Percentiles rank a stretch among this genome's conserved stretches.
Evolutionary conservation across 2,888 invertebrate species (phyloP).

Genomic region (Gari tellinella): DNA sequence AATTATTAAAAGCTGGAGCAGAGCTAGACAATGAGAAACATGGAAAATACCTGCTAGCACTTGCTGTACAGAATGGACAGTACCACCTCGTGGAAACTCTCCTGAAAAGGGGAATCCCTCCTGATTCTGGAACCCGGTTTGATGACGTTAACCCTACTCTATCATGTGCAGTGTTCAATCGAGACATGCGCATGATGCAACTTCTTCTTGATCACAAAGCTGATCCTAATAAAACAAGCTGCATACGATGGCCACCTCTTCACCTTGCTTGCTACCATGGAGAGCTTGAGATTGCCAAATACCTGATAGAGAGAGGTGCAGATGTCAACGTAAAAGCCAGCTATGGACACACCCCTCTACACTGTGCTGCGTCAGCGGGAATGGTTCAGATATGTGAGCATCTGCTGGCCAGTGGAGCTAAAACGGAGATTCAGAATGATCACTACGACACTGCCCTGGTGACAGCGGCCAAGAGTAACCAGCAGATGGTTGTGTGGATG

Average conservation of each 20-base stretch:
- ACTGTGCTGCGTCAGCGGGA: constrained; percentile 54
- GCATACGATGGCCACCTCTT: constrained; percentile 54
- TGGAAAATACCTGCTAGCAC: neutral
- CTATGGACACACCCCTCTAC: constrained; percentile 52
- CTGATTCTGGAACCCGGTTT: neutral
- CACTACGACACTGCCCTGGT: constrained; percentile 55
- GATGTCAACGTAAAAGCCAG: constrained; percentile 36
- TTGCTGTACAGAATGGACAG: neutral
- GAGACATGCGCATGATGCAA: neutral
- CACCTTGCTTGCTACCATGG: constrained; percentile 56
- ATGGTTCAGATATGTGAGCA: constrained; percentile 43
- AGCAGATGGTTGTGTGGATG: constrained; percentile 45
- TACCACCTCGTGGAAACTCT: neutral
- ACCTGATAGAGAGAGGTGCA: constrained; percentile 46
- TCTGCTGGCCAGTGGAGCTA: constrained; percentile 51
- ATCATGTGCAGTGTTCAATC: neutral
- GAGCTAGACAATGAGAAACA: constrained; percentile 17
- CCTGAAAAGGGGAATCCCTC: neutral
- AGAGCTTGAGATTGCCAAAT: constrained; percentile 24
- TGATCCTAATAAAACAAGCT: constrained; percentile 33
- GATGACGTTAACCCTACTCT: neutral
- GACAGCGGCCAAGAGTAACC: constrained; percentile 51
- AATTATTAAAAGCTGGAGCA: constrained; percentile 22
- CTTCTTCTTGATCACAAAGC: constrained; percentile 2
- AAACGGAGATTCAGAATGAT: constrained; percentile 38